Percentiles rank a stretch among this genome's conserved stretches.
phyloP scores from a whole-genome alignment of 2,113 vertebrate genomes.

The Osmerus mordax region DNA sequence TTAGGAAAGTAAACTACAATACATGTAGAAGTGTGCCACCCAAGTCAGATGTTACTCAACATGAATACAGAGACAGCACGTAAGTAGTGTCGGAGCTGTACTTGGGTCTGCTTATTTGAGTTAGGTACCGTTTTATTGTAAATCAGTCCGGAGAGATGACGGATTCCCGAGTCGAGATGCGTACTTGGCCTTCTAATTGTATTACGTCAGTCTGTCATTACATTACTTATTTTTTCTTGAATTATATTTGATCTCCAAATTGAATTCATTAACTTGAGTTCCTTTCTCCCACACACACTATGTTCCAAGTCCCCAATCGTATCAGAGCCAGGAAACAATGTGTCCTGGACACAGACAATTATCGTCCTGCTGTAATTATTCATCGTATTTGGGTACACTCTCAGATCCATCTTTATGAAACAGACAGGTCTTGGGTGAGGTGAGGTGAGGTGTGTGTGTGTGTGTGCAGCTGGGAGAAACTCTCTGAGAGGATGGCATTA shows the following conservation, averaged over 20 bases:
- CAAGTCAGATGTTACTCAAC: too few relatives aligned
- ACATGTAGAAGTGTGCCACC: too few relatives aligned
- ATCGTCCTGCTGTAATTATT: slow-evolving; percentile 8
- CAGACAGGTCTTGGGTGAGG: slow-evolving; percentile 11
- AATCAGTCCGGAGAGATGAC: too few relatives aligned
- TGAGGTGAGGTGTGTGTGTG: background rate
- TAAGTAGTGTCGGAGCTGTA: too few relatives aligned
- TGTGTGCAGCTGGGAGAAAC: background rate
- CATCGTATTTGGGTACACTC: slow-evolving; percentile 15
- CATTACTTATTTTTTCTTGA: slow-evolving; percentile 33
- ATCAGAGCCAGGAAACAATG: background rate
- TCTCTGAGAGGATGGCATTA: too few relatives aligned
- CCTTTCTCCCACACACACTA: background rate
- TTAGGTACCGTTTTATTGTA: too few relatives aligned
- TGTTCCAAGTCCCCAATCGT: background rate
- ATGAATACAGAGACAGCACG: too few relatives aligned
- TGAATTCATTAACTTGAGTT: slow-evolving; percentile 44
- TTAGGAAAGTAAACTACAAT: too few relatives aligned
- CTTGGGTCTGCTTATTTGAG: too few relatives aligned
- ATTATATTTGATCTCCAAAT: slow-evolving; percentile 49
- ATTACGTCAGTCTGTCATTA: slow-evolving; percentile 38
- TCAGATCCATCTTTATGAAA: slow-evolving; percentile 19
- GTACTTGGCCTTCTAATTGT: slow-evolving; percentile 38
- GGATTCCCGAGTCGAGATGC: background rate
- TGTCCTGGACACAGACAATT: slow-evolving; percentile 7